phyloP scores from a whole-genome alignment of 2,888 invertebrate species.

The Hypena proboscidalis region DNA sequence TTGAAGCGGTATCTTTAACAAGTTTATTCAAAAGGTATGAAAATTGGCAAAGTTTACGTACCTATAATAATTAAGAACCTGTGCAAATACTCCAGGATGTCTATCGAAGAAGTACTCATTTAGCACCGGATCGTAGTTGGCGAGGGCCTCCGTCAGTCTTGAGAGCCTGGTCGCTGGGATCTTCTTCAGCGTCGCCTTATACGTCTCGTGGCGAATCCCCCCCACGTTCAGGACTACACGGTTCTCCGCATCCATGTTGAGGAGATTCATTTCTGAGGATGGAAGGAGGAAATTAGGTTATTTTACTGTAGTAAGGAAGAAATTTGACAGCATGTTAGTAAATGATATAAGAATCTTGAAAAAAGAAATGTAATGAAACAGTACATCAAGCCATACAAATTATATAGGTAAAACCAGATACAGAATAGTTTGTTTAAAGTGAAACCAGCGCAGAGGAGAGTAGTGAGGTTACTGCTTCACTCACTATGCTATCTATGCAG shows the following conservation, averaged over 20 bases:
- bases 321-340: no score
- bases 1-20: no score
- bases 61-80: constrained; percentile 98
- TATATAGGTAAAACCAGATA: no score
- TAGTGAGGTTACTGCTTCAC: no score
- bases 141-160: constrained; percentile 97
- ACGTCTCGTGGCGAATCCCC: constrained; percentile 98
- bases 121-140: constrained; percentile 99
- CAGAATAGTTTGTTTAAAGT: no score
- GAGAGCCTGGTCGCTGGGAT: constrained; percentile 98
- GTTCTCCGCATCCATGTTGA: constrained; percentile 98
- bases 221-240: constrained; percentile 99
- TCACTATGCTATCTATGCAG: no score
- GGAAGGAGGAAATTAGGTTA: not conserved
- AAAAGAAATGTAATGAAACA: no score
- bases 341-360: no score
- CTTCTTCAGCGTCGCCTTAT: constrained; percentile 98
- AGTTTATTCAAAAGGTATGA: no score
- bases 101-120: constrained; percentile 99
- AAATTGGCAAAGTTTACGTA: constrained; percentile 55
- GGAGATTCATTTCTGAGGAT: constrained; percentile 91
- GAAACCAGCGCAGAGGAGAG: no score
- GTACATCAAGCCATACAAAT: no score
- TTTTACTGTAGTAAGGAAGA: no score
- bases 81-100: constrained; percentile 98